A percentile compares a stretch with the other conserved stretches of the same genome.
phyloP scores from a whole-genome alignment of 2,113 vertebrate genomes.

The Pycnonotus jocosus region DNA sequence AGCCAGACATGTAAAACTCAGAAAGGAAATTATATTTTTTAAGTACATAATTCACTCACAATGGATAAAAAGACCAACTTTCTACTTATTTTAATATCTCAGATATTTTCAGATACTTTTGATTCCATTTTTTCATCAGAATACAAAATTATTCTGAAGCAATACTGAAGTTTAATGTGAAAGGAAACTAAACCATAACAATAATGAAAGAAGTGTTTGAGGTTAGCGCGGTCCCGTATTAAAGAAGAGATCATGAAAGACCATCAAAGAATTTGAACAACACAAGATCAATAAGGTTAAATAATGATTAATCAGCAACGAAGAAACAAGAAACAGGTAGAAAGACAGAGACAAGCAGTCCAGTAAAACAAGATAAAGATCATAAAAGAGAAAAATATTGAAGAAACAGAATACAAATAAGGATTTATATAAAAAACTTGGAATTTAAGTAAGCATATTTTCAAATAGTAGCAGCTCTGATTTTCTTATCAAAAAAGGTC shows the following conservation, averaged over 20 bases:
- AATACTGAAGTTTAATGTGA: background rate
- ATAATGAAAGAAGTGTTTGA: background rate
- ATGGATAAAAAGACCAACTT: background rate
- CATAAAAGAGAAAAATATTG: background rate
- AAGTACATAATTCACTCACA: background rate
- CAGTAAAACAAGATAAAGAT: background rate
- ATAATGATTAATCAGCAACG: background rate
- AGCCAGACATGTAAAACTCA: background rate
- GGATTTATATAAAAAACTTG: background rate
- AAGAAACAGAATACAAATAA: background rate
- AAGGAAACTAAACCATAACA: background rate
- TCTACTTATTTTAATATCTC: background rate
- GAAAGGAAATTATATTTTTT: background rate
- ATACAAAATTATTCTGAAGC: background rate
- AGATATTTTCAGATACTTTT: background rate
- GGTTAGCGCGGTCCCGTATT: background rate
- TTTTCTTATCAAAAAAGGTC: background rate
- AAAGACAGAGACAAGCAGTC: background rate
- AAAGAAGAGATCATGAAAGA: background rate
- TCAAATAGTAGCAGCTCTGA: background rate
- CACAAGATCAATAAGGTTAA: background rate
- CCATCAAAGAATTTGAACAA: background rate
- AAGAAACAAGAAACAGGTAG: background rate
- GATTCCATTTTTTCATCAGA: background rate
- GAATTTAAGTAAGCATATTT: background rate